Evolutionary conservation across 2,888 invertebrate species (phyloP).

Genomic region (Meteorus cinctellus): DNA sequence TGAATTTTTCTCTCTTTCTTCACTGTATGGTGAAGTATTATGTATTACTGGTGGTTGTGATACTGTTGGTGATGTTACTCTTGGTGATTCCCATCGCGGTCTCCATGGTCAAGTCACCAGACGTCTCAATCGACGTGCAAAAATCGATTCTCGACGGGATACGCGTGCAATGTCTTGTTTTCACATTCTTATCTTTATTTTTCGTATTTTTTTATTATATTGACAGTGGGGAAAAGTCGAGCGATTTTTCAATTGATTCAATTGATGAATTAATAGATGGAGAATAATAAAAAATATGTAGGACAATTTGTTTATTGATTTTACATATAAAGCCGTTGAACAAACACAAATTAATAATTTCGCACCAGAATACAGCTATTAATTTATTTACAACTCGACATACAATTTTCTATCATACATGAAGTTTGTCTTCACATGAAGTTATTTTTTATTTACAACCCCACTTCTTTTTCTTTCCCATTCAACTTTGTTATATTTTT

Average conservation of each 20-base stretch:
- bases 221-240: too few relatives aligned
- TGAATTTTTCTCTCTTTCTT: not conserved
- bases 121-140: slow-evolving; percentile 63
- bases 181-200: slow-evolving; percentile 36
- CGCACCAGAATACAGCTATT: too few relatives aligned
- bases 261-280: too few relatives aligned
- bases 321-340: too few relatives aligned
- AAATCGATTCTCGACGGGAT: slow-evolving; percentile 56
- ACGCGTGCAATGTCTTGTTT: slow-evolving; percentile 57
- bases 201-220: not conserved
- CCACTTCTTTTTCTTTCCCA: not conserved
- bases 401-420: too few relatives aligned
- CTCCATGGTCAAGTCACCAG: not conserved
- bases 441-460: too few relatives aligned
- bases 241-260: too few relatives aligned
- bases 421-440: too few relatives aligned
- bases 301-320: too few relatives aligned
- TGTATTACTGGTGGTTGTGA: not conserved
- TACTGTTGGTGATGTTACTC: not conserved
- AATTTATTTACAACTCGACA: too few relatives aligned
- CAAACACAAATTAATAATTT: too few relatives aligned
- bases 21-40: not conserved
- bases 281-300: too few relatives aligned
- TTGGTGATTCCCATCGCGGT: slow-evolving; percentile 20
- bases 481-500: not conserved